Evolutionary conservation across 1,140 invertebrate species (phyloP), one percentile per base, ranked within the genome.

Genomic region (Tenebrio molitor): DNA sequence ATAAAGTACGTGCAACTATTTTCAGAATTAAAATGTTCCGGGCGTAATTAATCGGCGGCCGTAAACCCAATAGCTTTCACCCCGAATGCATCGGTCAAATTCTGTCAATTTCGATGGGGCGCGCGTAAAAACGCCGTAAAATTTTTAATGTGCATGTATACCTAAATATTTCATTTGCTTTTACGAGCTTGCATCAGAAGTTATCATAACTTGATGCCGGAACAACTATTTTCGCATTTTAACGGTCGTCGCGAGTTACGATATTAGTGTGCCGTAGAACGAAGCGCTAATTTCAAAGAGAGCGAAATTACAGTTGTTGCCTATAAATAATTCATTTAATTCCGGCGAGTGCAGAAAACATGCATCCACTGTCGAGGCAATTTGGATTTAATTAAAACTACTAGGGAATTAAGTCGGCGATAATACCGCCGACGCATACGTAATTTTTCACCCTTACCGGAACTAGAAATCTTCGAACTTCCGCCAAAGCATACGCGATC

Each of bases 401-500:
- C 46, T 53, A 53, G 19, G 19, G 14, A 21, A 53, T 53, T 53
- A 53, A 12, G n/a, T 23, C 3, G 15, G 15, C 12, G 50, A 29
- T 29, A 58, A 50, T n/a, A 12, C 42, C 1, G n/a, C 17, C 42
- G 8, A 7, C 25, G 25, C n/a, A 33, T 33, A 33, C 29, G 1
- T 15, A 17, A 53, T 53, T 53, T 53, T 69, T 69, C 14, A 6
- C 1, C 76, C 78, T 80, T 77, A 80, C 78, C 73, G 81, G 81
- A 21, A 86, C 83, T 6, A 87, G 76, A 77, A 84, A 86, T 73
- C 84, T 81, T 15, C 84, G 71, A 10, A 91, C 85, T 82, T 95
- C 95, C 0, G 92, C 91, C 3, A 97, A 85, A 12, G 95, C 95
- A 79, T 93, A 95, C 0, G 95, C 92, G 14, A 98, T 93, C 65